Conservation (phyloP, 2,888 invertebrate genomes). For the Drosophila atroscutellata region DNA sequence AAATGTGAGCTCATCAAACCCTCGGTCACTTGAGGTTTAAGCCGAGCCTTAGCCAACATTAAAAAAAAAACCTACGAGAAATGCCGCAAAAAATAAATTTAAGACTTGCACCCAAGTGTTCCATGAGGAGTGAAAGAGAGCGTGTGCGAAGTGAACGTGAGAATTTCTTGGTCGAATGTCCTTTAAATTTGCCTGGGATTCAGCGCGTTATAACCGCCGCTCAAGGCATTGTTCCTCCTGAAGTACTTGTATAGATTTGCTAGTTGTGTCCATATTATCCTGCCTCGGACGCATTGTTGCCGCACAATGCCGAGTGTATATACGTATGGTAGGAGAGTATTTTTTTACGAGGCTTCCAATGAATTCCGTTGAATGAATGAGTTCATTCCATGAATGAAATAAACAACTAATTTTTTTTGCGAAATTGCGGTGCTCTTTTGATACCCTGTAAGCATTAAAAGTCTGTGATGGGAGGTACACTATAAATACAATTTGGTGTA, state of each 20-base stretch:
- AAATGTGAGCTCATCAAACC: constrained; percentile 66
- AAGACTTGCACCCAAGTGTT: constrained; percentile 41
- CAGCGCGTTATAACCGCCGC: constrained; percentile 41
- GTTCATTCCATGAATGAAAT: constrained; percentile 55
- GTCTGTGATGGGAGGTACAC: neutral
- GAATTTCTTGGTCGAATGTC: constrained; percentile 69
- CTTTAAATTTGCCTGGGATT: constrained; percentile 68
- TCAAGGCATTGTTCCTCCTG: constrained; percentile 53
- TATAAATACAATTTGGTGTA: neutral
- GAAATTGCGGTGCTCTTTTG: constrained; percentile 52
- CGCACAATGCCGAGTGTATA: constrained; percentile 44
- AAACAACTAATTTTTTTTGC: constrained; percentile 31
- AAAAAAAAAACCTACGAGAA: constrained; percentile 52
- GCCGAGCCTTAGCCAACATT: constrained; percentile 68
- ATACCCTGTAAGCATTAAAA: constrained; percentile 10
- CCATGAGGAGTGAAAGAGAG: constrained; percentile 13
- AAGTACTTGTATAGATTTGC: constrained; percentile 72
- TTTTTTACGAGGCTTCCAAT: constrained; percentile 55
- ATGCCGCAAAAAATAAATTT: constrained; percentile 50
- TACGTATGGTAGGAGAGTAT: constrained; percentile 19
- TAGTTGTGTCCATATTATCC: constrained; percentile 77
- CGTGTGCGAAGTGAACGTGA: constrained; percentile 59
- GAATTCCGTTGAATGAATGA: constrained; percentile 60
- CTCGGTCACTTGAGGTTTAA: constrained; percentile 79
- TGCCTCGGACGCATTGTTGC: constrained; percentile 60